Evolutionary conservation across 2,113 vertebrate species (phyloP).

Genomic region (Cephalopholis sonnerati): DNA sequence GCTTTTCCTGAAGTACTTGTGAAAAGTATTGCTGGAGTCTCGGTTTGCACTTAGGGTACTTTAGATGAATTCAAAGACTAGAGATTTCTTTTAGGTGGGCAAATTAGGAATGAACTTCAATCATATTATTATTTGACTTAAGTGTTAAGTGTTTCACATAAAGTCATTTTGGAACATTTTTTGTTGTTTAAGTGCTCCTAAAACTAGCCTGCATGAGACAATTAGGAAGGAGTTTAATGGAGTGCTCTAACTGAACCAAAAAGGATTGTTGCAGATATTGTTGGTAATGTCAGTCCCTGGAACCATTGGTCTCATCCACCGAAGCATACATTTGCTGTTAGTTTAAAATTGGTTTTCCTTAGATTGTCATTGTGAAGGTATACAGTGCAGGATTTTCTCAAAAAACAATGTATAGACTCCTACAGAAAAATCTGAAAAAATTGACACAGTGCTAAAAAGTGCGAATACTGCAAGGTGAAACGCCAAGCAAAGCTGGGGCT

Average conservation of each 20-base stretch:
- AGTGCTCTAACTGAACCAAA: constrained; percentile 8
- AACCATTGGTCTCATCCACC: background rate
- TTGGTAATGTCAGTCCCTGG: background rate
- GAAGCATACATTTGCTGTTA: background rate
- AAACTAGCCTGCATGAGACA: background rate
- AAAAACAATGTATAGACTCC: too few species aligned
- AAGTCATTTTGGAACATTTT: background rate
- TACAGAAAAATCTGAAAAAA: too few species aligned
- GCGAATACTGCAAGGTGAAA: too few species aligned
- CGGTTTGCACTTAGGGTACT: background rate
- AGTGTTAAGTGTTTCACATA: constrained; percentile 6
- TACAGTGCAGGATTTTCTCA: too few species aligned
- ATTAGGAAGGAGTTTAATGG: background rate
- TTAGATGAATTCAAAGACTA: background rate
- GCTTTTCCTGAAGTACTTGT: constrained; percentile 2
- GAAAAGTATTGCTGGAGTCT: background rate
- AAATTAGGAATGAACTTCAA: constrained; percentile 12
- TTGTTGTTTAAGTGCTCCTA: background rate
- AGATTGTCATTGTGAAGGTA: background rate
- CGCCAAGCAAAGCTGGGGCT: too few species aligned
- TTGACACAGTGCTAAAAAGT: too few species aligned
- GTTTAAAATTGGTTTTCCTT: background rate
- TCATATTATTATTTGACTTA: constrained; percentile 5
- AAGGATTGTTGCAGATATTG: background rate
- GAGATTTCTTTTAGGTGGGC: background rate